Base-by-base conservation (phyloP, 2,797 vertebrate genomes). In the Molossus molossus region DNA sequence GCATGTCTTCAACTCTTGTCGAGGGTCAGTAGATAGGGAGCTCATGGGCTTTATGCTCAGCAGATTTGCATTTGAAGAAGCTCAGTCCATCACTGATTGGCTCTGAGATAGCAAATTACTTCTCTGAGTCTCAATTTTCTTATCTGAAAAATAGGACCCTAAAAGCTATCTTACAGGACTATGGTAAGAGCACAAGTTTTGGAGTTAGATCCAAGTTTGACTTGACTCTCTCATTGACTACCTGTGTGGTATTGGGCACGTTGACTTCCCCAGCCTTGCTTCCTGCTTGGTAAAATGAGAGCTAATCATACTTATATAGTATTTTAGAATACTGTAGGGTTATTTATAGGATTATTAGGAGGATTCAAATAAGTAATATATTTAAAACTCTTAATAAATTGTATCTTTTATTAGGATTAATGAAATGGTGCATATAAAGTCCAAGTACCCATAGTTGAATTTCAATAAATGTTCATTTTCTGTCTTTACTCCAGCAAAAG, bases 371-470 rank as follows among this genome's bases (percentile, higher is more conserved):
- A 77, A 90, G 17, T 57, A 45, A 57, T 45, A 10, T 33, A 29
- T 82, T 76, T 87, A 50, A 91, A 90, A 57, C 18, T 92, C n/a
- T 69, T 69, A 80, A 69, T 58, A 94, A 81, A 84, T 50, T 25
- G 48, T 62, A n/a, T 23, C 9, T 83, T 14, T 64, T 70, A 40
- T 86, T 64, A 37, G 9, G 69, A 89, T 82, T 87, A 64, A 27
- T 45, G 53, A 77, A 58, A 53, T 21, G 25, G 8, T 23, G 25
- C 37, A n/a, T 64, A 14, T 55, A 62, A 76, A 40, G 73, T 62
- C 77, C 48, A 2, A 18, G 25, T 20, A 80, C 37, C 55, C 4
- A 20, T 12, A 50, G 55, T 12, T 67, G 29, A 91, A 25, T 82
- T 94, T 85, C 40, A 55, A n/a, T 87, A 80, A 87, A n/a, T 92